Percentiles rank a stretch among this genome's conserved stretches.
These are phyloP conservation scores for Rafetus swinhoei DNA, from an alignment of 2,113 vertebrate species.

Conservation along the genomic window DNA sequence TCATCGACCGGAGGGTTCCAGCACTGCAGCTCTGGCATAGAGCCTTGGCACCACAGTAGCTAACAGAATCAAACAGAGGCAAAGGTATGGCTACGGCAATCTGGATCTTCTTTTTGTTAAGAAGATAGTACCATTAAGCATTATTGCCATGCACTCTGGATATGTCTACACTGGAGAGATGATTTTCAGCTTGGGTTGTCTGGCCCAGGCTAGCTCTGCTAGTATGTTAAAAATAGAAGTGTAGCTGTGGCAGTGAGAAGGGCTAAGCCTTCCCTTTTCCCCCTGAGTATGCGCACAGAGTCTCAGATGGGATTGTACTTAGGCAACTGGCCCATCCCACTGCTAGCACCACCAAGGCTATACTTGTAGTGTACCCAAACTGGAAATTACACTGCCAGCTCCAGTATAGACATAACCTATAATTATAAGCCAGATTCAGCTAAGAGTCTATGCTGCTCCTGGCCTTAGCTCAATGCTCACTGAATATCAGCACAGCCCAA, in stretches of 20 bases:
- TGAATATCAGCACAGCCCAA: not conserved
- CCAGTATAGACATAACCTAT: not conserved
- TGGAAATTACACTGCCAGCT: not conserved
- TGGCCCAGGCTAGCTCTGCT: not conserved
- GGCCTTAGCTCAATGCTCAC: not conserved
- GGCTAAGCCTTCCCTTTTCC: not conserved
- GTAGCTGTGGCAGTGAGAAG: not conserved
- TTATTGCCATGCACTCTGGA: not conserved
- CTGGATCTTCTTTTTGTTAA: conserved; percentile 22
- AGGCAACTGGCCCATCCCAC: not conserved
- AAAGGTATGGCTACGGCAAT: conserved; percentile 16
- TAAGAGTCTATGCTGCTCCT: not conserved
- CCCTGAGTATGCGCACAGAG: not conserved
- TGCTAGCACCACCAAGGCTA: not conserved
- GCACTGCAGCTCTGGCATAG: not conserved
- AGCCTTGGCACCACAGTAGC: not conserved
- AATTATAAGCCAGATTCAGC: not conserved
- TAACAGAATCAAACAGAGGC: not conserved
- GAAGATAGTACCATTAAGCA: not conserved
- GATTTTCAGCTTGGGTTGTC: not conserved
- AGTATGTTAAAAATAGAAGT: not conserved
- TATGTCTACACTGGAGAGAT: not conserved
- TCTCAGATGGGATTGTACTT: not conserved
- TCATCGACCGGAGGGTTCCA: not conserved
- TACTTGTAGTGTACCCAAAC: not conserved